Conservation (phyloP, 2,888 invertebrate genomes). For the Fragum whitleyi region DNA sequence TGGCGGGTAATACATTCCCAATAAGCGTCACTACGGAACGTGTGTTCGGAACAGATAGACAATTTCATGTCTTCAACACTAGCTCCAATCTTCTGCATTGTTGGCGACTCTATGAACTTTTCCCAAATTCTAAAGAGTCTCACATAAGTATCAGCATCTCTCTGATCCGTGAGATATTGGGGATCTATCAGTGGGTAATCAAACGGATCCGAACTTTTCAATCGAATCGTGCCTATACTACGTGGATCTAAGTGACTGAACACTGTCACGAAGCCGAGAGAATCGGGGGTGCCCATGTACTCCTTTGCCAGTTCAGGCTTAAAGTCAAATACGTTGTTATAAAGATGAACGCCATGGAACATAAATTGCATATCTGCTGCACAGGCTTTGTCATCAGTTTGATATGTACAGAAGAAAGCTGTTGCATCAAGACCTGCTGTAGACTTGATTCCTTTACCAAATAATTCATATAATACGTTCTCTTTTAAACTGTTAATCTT, state of each 20-base stretch:
- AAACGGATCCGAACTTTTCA: slow-evolving; percentile 6
- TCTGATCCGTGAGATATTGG: slow-evolving; percentile 12
- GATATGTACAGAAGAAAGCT: slow-evolving; percentile 50
- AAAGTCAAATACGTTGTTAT: slow-evolving; percentile 29
- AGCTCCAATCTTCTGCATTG: slow-evolving; percentile 46
- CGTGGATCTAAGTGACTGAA: slow-evolving; percentile 23
- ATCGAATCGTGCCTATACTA: slow-evolving; percentile 15
- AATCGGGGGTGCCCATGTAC: neutral
- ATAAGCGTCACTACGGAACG: slow-evolving; percentile 44
- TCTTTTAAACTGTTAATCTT: slow-evolving; percentile 36
- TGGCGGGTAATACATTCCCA: slow-evolving; percentile 57
- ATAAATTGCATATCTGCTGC: slow-evolving; percentile 56
- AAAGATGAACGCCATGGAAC: slow-evolving; percentile 29
- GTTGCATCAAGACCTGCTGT: slow-evolving; percentile 48
- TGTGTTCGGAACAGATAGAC: slow-evolving; percentile 8
- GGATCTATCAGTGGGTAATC: slow-evolving; percentile 24
- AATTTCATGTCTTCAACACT: slow-evolving; percentile 20
- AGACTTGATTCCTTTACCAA: slow-evolving; percentile 44
- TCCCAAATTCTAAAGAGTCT: slow-evolving; percentile 23
- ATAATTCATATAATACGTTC: slow-evolving; percentile 40
- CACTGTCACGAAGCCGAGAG: neutral
- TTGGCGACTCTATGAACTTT: slow-evolving; percentile 39
- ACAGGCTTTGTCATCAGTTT: slow-evolving; percentile 41
- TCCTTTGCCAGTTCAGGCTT: slow-evolving; percentile 11
- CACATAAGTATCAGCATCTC: slow-evolving; percentile 20